Percentiles rank a stretch among this genome's conserved stretches.
These are phyloP conservation scores for Steinernema carpocapsae DNA, from an alignment of 2,888 invertebrate species.

Conservation along the genomic window DNA sequence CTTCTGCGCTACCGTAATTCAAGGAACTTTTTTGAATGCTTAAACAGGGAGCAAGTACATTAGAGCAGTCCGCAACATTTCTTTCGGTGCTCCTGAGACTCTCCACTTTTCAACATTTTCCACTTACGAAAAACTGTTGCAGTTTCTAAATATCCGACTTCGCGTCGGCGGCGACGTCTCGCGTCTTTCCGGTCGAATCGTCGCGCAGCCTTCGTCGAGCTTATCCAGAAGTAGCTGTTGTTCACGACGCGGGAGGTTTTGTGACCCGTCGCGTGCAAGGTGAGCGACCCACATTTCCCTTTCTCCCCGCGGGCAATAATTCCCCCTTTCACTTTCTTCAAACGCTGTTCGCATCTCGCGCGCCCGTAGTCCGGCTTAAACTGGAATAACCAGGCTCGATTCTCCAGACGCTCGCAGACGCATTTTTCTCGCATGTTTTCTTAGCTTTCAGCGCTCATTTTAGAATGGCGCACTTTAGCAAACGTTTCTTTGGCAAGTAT, in stretches of 20 bases:
- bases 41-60: too few species aligned
- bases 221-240: constrained; percentile 35
- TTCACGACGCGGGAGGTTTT: constrained; percentile 35
- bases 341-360: constrained; percentile 35
- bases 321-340: constrained; percentile 34
- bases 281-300: constrained; percentile 35
- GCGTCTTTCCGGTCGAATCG: constrained; percentile 15
- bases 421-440: constrained; percentile 17
- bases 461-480: constrained; percentile 20
- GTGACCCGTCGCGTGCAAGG: constrained; percentile 35
- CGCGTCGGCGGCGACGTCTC: constrained; percentile 9
- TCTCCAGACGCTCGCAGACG: constrained; percentile 15
- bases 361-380: constrained; percentile 35
- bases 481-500: neutral
- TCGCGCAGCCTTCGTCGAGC: constrained; percentile 28
- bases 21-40: too few species aligned
- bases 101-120: constrained; percentile 16
- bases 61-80: too few species aligned
- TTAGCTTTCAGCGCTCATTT: constrained; percentile 11
- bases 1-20: too few species aligned
- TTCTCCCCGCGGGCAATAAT: constrained; percentile 33
- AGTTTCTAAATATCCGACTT: constrained; percentile 20
- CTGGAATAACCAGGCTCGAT: constrained; percentile 27
- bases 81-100: too few species aligned
- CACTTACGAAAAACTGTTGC: constrained; percentile 4